Base-by-base conservation (phyloP, 2,888 invertebrate genomes). In the Drosophila merina region DNA sequence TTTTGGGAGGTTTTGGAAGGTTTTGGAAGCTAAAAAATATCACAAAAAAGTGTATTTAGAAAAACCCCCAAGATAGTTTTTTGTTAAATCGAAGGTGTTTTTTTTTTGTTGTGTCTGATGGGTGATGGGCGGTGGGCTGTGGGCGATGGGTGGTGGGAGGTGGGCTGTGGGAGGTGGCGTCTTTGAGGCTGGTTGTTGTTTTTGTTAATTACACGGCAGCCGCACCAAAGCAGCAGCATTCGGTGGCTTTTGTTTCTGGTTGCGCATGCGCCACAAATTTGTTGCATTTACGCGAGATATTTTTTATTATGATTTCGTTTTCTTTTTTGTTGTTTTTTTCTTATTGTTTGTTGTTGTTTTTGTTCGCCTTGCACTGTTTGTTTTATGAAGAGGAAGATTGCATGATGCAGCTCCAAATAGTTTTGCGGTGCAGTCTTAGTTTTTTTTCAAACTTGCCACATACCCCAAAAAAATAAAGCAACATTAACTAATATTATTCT, bases 231-330 rank as follows among this genome's bases (percentile, higher is more conserved):
- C 40, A 14, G 40, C 40, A 42, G 44, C 47, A 12, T 52, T 40
- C 31, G 44, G 75, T 26, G 44, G 75, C 75, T 77, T 36, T 36
- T 14, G 69, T 74, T 80, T 78, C 54, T 79, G 84, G 86, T 86
- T 85, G 84, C 84, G 81, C 84, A 85, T 85, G 88, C 88, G 81
- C 88, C 86, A 74, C 88, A 83, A 86, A 86, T 86, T 86, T 88
- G 83, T 88, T 86, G 84, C 88, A 86, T 88, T 86, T 88, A 85
- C 72, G 75, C 76, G 76, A 88, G 82, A 82, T 86, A 86, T 81
- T 82, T 88, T 81, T 82, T 88, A 86, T 86, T 86, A 88, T 88
- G 88, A 88, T 88, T 83, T 83, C 80, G 72, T 63, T 31, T 36
- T 44, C 10, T 42, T 14, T 57, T 36, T 40, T 54, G 40, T 47